These are phyloP conservation scores for Hipparchia sbordonii DNA, from an alignment of 2,888 invertebrate genomes.

Conservation along the genomic window DNA sequence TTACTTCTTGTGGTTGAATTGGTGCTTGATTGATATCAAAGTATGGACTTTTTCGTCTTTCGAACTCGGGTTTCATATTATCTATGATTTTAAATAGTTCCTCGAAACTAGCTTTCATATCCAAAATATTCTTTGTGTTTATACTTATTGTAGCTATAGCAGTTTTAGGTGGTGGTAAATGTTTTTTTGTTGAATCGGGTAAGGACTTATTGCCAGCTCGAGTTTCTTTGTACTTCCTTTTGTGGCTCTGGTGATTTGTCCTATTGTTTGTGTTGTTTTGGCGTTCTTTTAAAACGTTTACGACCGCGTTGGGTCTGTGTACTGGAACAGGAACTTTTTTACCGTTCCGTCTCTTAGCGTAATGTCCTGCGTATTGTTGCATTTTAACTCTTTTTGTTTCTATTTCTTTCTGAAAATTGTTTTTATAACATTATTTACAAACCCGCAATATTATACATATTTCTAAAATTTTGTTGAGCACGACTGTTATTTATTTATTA, in stretches of 20 bases:
- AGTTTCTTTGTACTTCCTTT: conserved; percentile 47
- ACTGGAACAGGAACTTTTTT: conserved; percentile 55
- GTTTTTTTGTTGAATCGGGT: conserved; percentile 57
- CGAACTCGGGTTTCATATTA: conserved; percentile 48
- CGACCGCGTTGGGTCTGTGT: conserved; percentile 58
- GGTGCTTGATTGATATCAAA: neutral
- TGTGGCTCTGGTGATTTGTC: conserved; percentile 43
- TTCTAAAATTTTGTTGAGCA: neutral
- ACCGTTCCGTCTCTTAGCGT: conserved; percentile 51
- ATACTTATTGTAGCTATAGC: conserved; percentile 43
- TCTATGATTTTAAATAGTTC: conserved; percentile 53
- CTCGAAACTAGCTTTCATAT: conserved; percentile 54
- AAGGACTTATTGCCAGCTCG: conserved; percentile 49
- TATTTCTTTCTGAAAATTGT: conserved; percentile 22
- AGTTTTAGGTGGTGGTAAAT: conserved; percentile 41
- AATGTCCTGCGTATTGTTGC: conserved; percentile 51
- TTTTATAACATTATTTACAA: neutral
- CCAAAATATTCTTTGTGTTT: conserved; percentile 49
- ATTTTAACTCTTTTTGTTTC: conserved; percentile 30
- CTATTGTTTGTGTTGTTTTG: conserved; percentile 39
- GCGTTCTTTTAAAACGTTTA: conserved; percentile 50
- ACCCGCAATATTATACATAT: neutral
- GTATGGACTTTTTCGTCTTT: conserved; percentile 34
- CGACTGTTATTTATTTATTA: no score
- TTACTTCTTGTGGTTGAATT: neutral